A percentile compares a stretch with the other conserved stretches of the same genome.
These are phyloP conservation scores for Adelges cooleyi DNA, from an alignment of 1,140 invertebrate genomes.

Conservation along the genomic window DNA sequence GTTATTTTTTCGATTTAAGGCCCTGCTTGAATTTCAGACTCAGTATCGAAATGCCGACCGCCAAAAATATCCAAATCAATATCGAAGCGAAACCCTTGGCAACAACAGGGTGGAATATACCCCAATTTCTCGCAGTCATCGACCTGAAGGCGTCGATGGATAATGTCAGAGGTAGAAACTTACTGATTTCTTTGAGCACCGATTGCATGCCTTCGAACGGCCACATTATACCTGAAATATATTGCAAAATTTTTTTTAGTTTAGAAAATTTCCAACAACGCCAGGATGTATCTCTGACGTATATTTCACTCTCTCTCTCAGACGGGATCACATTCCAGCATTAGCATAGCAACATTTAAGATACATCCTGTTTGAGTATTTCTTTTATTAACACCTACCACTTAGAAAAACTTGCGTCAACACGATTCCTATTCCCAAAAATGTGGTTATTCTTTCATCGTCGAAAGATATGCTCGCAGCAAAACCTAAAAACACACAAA, in stretches of 20 bases:
- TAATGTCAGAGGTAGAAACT: slow-evolving; percentile 30
- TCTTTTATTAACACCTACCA: not conserved
- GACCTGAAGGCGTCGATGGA: slow-evolving; percentile 31
- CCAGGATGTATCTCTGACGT: no score
- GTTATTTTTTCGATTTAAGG: slow-evolving; percentile 11
- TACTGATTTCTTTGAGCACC: slow-evolving; percentile 29
- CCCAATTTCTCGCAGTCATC: slow-evolving; percentile 31
- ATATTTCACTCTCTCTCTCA: no score
- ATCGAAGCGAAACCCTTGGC: slow-evolving; percentile 45
- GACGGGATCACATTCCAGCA: no score
- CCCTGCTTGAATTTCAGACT: slow-evolving; percentile 10
- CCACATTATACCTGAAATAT: slow-evolving; percentile 33
- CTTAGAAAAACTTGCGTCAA: slow-evolving; percentile 10
- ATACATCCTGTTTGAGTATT: no score
- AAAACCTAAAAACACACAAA: slow-evolving; percentile 38
- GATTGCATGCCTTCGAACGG: slow-evolving; percentile 31
- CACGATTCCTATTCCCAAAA: not conserved
- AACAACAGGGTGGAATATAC: slow-evolving; percentile 40
- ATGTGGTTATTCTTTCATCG: not conserved
- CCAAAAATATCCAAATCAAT: slow-evolving; percentile 43
- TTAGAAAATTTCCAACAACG: no score
- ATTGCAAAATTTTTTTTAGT: no score
- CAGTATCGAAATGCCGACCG: slow-evolving; percentile 33
- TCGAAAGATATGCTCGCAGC: not conserved
- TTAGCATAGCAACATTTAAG: no score